Conservation (phyloP, 1,140 invertebrate species). For the Pantala flavescens region DNA sequence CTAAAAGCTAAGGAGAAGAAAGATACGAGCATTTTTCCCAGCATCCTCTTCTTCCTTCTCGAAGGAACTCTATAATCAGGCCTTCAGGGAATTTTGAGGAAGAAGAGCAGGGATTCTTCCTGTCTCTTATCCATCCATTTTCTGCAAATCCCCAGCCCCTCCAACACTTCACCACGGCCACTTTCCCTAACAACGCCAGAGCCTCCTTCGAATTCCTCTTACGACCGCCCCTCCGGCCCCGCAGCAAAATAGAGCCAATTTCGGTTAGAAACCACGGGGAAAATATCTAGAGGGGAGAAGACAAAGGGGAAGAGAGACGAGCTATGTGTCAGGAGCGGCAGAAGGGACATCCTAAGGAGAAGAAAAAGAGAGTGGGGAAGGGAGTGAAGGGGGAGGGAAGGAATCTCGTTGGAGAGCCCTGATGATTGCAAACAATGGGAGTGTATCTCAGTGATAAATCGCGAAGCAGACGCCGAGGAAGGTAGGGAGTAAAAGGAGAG, state of each 20-base stretch:
- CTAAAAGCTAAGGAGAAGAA: neutral
- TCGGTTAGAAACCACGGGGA: neutral
- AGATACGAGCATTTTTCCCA: neutral
- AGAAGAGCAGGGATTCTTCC: neutral
- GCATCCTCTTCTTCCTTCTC: neutral
- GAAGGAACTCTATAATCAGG: neutral
- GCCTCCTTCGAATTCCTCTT: too few species aligned
- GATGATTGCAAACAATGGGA: conserved; percentile 5
- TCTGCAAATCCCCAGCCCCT: neutral
- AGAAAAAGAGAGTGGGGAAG: neutral
- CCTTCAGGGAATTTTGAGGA: conserved; percentile 3
- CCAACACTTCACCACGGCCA: neutral
- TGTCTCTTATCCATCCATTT: neutral
- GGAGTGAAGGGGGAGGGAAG: neutral
- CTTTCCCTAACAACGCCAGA: neutral
- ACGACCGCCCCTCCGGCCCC: neutral
- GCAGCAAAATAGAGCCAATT: neutral
- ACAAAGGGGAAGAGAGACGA: neutral
- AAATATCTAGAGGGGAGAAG: neutral
- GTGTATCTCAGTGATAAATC: conserved; percentile 2
- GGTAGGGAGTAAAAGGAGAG: neutral
- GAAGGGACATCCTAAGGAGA: neutral
- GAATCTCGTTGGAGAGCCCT: neutral
- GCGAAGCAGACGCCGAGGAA: neutral
- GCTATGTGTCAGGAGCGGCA: neutral